Base-by-base conservation (phyloP, 2,888 invertebrate species). In the Napeogenes sylphis region DNA sequence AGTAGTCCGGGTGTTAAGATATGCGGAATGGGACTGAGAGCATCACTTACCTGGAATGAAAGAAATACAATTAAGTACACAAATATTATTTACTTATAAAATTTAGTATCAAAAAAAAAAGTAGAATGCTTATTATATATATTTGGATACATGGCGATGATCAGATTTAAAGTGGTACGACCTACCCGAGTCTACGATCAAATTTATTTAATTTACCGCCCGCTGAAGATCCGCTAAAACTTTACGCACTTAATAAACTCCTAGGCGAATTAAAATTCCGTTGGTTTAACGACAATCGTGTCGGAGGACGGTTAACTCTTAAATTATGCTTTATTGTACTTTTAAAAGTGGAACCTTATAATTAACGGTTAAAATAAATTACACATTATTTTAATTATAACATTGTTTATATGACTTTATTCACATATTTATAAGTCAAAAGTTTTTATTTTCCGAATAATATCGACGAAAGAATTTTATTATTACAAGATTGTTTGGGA, bases 241-340 rank as follows among this genome's bases (percentile, higher is more conserved):
- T 89, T 89, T 87, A 88, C 88, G 86, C 88, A 87, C 88, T 88
- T 90, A 88, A 90, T 88, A 86, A 89, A 90, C 86, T 85, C 83
- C 71, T 77, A 79, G 83, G 79, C 81, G 84, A 87, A 88, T 90
- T 90, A 89, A 90, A 90, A 89, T 88, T 87, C 87, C 86, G 80
- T 81, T 81, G 84, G 88, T 83, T 87, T 84, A 83, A 85, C 81
- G 85, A 85, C 85, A 86, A 85, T 85, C 86, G 81, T 85, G 87
- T 84, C 70, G 82, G 85, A 84, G 82, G 82, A 82, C 82, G 78
- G 83, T 83, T 82, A 84, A 82, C 85, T 85, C 84, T 83, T 51
- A 51, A 51, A n/a, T 51, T 51, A 51, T 51, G 51, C 51, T 51
- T 51, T n/a, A 51, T 51, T 30, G 51, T 51, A 30, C 4, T 30